Evolutionary conservation across 2,113 vertebrate species (phyloP), one percentile per base, ranked within the genome.

Genomic region (Riparia riparia): DNA sequence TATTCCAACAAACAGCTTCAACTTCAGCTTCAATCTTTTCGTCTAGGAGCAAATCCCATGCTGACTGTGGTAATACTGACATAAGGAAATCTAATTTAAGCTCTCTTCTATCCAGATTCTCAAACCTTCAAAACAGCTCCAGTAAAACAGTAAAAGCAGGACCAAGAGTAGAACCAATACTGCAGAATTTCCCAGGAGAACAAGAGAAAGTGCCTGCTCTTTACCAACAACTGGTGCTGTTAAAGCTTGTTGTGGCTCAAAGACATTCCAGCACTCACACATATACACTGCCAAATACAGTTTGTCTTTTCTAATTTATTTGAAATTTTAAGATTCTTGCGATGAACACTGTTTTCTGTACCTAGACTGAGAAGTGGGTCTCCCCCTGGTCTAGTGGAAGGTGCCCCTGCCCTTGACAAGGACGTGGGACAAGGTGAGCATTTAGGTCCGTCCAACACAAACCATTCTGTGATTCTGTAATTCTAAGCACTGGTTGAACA

Each of bases 1-100:
- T 19, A 3, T 6, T 61, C 41, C 81, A 42, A 63, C 26, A 42
- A 14, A 32, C 1, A 0, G 61, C 41, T 51, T 53, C 0, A 0
- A 44, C 22, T 32, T 57, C 31, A 21, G 50, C 45, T 69, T 41
- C 63, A 14, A 26, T n/a, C 26, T 6, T 78, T 17, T 19, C 0
- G 0, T 14, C n/a, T 14, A 1, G 0, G 14, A 76, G 66, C 42
- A n/a, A 66, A 44, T 41, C 29, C 25, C 21, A 31, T 1, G 0
- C 31, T 17, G 63, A 37, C 50, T 49, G 34, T 7, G 21, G 10
- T 22, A n/a, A 50, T 1, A 37, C 11, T 61, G 58, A 49, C 45
- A 49, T 16, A 39, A 58, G 39, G 37, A 60, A 76, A 87, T 49
- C 19, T 25, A 28, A 70, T 28, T 57, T 13, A 41, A 71, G 16